These are phyloP conservation scores for Rissa tridactyla DNA, from an alignment of 2,113 vertebrate species.

Conservation along the genomic window DNA sequence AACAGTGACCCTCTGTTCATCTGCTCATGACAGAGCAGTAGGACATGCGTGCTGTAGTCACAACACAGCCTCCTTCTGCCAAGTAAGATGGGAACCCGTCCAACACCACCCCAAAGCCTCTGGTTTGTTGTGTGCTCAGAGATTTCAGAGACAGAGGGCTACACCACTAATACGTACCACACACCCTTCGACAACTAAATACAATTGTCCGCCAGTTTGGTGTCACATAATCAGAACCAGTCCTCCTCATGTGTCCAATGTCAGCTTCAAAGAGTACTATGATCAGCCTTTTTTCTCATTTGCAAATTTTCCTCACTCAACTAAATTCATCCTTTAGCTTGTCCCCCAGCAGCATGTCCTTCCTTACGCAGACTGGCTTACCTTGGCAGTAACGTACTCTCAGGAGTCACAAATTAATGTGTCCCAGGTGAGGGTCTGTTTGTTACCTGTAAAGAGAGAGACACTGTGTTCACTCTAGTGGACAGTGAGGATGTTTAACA, in stretches of 20 bases:
- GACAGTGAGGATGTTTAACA: background rate
- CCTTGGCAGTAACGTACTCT: background rate
- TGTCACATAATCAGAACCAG: background rate
- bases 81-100: background rate
- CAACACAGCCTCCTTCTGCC: background rate
- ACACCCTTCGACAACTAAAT: background rate
- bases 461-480: background rate
- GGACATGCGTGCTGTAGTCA: background rate
- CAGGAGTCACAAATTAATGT: background rate
- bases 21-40: background rate
- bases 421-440: background rate
- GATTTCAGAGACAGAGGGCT: background rate
- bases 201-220: background rate
- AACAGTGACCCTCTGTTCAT: background rate
- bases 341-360: background rate
- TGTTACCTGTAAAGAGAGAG: conserved; percentile 12
- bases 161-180: fast-evolving
- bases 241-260: background rate
- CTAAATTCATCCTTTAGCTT: background rate
- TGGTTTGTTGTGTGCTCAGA: background rate
- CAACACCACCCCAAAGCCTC: background rate
- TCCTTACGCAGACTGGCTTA: background rate
- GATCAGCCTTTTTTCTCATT: background rate
- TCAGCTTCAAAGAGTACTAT: background rate
- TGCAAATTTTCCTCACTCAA: background rate